Conservation (phyloP, 2,113 vertebrate species). For the Origma solitaria region DNA sequence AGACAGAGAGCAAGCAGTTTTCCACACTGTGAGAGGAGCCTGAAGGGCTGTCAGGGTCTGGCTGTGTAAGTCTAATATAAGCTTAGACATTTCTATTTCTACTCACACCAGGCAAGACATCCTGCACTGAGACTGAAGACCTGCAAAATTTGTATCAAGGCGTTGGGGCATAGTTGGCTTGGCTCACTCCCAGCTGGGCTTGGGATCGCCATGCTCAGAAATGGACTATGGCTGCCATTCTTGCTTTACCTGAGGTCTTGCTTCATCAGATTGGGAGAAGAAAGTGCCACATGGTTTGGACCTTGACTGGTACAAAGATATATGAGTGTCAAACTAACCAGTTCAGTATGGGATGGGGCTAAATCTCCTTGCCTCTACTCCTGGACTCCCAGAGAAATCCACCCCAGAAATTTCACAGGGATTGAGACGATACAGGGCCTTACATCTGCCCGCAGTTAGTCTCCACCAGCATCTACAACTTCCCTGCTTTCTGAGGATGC, state of each 20-base stretch:
- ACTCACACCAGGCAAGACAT: background rate
- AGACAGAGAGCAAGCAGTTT: background rate
- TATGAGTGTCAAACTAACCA: background rate
- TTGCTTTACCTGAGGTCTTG: background rate
- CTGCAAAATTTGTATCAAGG: background rate
- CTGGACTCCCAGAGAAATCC: background rate
- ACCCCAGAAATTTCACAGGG: background rate
- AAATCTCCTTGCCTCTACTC: background rate
- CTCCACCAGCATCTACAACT: background rate
- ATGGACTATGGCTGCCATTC: background rate
- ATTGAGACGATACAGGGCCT: background rate
- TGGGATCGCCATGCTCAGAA: background rate
- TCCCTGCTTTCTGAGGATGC: background rate
- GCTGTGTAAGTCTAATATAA: background rate
- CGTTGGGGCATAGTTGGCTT: accelerated
- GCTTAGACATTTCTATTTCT: background rate
- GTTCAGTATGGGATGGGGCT: background rate
- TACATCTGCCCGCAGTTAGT: background rate
- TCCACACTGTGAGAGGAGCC: background rate
- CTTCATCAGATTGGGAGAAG: background rate
- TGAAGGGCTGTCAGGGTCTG: background rate
- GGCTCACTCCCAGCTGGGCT: background rate
- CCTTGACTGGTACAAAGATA: background rate
- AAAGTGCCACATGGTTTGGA: background rate
- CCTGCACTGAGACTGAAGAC: background rate